phyloP scores from a whole-genome alignment of 2,797 vertebrate genomes.

The Sebastes diploproa region DNA sequence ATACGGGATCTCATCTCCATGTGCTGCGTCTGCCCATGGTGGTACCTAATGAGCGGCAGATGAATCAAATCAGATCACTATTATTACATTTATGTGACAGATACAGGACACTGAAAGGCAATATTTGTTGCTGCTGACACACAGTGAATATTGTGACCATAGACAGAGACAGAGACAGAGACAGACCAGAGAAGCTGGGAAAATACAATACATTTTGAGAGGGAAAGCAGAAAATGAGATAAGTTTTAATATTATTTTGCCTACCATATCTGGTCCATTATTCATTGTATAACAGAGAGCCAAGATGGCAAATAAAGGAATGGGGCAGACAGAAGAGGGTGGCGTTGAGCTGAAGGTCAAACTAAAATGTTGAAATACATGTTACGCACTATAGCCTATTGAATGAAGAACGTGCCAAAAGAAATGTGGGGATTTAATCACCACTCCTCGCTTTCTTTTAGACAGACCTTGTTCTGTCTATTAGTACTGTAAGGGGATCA shows the following conservation, averaged over 20 bases:
- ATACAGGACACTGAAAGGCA: conserved; percentile 16
- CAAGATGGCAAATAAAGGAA: conserved; percentile 20
- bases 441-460: background rate
- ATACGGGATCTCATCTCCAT: conserved; percentile 98
- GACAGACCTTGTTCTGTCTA: background rate
- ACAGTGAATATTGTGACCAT: background rate
- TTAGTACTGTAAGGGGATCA: background rate
- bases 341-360: conserved; percentile 5
- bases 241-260: conserved; percentile 14
- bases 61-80: conserved; percentile 31
- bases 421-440: conserved; percentile 9
- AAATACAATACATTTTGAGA: background rate
- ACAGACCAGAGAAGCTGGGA: conserved; percentile 5
- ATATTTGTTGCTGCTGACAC: conserved; percentile 2
- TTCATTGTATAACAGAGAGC: conserved; percentile 17
- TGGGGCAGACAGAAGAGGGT: background rate
- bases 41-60: conserved; percentile 83
- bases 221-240: conserved; percentile 1
- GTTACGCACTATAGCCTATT: background rate
- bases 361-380: conserved; percentile 1
- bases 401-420: background rate
- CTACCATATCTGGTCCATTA: conserved; percentile 15
- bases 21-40: conserved; percentile 97
- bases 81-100: conserved; percentile 38
- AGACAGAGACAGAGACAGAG: conserved; percentile 2